Percentiles rank a stretch among this genome's conserved stretches.
Conservation (phyloP, 1,140 invertebrate species). For the Musca domestica region DNA sequence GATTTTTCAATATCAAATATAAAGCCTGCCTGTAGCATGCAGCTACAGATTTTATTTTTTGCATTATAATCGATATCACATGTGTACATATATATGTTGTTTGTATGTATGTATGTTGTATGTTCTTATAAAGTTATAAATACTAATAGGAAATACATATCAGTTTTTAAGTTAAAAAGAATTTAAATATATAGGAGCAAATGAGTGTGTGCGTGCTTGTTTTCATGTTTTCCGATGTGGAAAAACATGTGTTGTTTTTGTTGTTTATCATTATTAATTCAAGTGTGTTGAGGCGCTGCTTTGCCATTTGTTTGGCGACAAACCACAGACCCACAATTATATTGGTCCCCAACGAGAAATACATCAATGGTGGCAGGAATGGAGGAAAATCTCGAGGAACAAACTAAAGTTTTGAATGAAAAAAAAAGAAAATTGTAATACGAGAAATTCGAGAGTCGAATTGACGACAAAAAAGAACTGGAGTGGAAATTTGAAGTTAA, state of each 20-base stretch:
- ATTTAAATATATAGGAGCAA: not conserved
- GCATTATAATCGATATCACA: too few relatives aligned
- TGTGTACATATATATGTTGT: too few relatives aligned
- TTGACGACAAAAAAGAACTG: too few relatives aligned
- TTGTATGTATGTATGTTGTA: not conserved
- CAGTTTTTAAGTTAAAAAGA: slow-evolving; percentile 2
- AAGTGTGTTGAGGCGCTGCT: not conserved
- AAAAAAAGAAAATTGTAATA: too few relatives aligned
- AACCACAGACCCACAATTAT: not conserved
- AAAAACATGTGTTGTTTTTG: not conserved
- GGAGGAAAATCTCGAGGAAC: too few relatives aligned
- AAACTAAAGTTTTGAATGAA: too few relatives aligned
- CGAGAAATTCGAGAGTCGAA: too few relatives aligned
- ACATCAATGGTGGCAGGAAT: not conserved
- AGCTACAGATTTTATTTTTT: too few relatives aligned
- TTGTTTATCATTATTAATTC: not conserved
- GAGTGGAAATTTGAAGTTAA: too few relatives aligned
- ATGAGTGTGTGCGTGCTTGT: too few relatives aligned
- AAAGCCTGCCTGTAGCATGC: too few relatives aligned
- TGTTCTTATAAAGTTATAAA: not conserved
- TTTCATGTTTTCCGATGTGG: not conserved
- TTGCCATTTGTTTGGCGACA: slow-evolving; percentile 1
- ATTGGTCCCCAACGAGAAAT: slow-evolving; percentile 11
- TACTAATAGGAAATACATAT: not conserved
- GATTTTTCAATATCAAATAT: too few relatives aligned